Conservation (phyloP, 2,888 invertebrate genomes). For the Rhamphomyia laevipes region DNA sequence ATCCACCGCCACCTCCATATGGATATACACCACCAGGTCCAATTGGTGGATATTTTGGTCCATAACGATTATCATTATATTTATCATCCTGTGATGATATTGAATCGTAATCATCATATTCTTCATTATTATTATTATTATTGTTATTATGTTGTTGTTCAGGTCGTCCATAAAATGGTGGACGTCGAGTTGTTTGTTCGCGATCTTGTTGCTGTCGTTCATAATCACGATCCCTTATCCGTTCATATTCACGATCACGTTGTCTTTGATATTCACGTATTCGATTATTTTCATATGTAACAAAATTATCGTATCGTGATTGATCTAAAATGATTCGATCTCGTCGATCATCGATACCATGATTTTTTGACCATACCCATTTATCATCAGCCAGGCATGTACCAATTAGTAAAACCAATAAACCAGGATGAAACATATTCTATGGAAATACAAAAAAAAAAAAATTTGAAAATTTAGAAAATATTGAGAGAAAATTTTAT, state of each 20-base stretch:
- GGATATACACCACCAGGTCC: conserved; percentile 17
- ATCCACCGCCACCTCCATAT: conserved; percentile 4
- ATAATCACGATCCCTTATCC: conserved; percentile 12
- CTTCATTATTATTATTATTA: conserved; percentile 21
- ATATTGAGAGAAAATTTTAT: neutral
- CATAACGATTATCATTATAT: conserved; percentile 20
- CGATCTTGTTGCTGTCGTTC: conserved; percentile 18
- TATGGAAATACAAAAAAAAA: neutral
- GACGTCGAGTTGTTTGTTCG: conserved; percentile 30
- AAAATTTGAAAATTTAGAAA: neutral
- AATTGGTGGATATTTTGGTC: conserved; percentile 16
- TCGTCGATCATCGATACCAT: conserved; percentile 8
- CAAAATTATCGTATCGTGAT: conserved; percentile 9
- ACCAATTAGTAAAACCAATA: neutral
- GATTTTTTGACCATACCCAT: conserved; percentile 29
- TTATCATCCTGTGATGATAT: conserved; percentile 37
- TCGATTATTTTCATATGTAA: conserved; percentile 3
- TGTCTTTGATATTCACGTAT: conserved; percentile 15
- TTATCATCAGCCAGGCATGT: conserved; percentile 20
- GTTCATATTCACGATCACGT: neutral
- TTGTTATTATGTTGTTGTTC: neutral
- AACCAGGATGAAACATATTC: neutral
- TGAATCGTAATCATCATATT: conserved; percentile 20
- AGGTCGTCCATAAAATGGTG: conserved; percentile 14
- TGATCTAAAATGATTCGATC: conserved; percentile 2